Evolutionary conservation across 1,140 invertebrate species (phyloP).

Genomic region (Hylyphantes graminicola): DNA sequence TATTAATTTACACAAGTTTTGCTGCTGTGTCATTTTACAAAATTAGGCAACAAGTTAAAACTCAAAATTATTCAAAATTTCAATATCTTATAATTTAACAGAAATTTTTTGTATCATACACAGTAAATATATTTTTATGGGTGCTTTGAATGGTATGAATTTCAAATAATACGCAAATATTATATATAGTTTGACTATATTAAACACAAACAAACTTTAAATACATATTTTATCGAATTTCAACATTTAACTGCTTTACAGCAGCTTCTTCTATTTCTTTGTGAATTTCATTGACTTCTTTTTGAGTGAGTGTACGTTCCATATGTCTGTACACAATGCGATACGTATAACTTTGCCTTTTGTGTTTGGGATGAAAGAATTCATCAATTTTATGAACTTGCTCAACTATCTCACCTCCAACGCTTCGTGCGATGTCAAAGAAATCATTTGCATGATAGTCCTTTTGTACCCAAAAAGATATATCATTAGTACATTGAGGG

Average conservation of each 20-base stretch:
- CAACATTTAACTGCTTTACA: slow-evolving; percentile 76
- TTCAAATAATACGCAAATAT: too few species aligned
- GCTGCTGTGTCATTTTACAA: too few species aligned
- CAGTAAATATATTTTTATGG: too few species aligned
- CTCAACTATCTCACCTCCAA: slow-evolving; percentile 92
- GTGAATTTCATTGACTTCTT: slow-evolving; percentile 90
- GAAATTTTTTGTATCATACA: too few species aligned
- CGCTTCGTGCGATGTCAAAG: slow-evolving; percentile 89
- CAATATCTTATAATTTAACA: too few species aligned
- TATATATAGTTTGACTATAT: too few species aligned
- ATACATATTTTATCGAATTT: slow-evolving; percentile 72
- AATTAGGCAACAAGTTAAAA: too few species aligned
- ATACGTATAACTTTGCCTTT: slow-evolving; percentile 88
- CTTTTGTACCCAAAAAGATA: slow-evolving; percentile 95
- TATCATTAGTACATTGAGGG: slow-evolving; percentile 91
- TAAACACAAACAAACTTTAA: too few species aligned
- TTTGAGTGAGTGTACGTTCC: slow-evolving; percentile 86
- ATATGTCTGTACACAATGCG: slow-evolving; percentile 94
- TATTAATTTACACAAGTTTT: too few species aligned
- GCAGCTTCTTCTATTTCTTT: slow-evolving; percentile 78
- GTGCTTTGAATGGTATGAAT: too few species aligned
- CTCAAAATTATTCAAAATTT: too few species aligned
- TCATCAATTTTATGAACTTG: slow-evolving; percentile 89
- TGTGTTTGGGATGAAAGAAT: slow-evolving; percentile 87
- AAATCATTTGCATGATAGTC: slow-evolving; percentile 87